Evolutionary conservation across 1,140 invertebrate species (phyloP), one percentile per base, ranked within the genome.

Genomic region (Atopsyche davidsoni): DNA sequence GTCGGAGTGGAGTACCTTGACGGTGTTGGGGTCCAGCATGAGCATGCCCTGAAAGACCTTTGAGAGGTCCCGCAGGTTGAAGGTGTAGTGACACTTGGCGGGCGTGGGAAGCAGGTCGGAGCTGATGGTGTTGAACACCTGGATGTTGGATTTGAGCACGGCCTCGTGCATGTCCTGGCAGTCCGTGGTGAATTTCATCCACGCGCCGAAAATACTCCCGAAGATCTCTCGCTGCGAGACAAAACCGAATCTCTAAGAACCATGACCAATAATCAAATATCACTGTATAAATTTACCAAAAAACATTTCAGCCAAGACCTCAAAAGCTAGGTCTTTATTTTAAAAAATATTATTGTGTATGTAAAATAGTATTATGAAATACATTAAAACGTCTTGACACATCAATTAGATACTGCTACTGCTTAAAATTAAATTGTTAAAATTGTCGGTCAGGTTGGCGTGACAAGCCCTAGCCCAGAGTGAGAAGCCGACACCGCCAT

Each of bases 31-130:
- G 11, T 77, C 70, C 51, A 76, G 66, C 80, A 83, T 82, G 4
- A 83, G 61, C 10, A 83, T 71, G 1, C 87, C 88, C 63, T 88
- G 85, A 60, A 91, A 85, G 10, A 90, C 83, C 60, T 87, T 80
- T 4, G 87, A 80, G 48, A 94, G 86, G 52, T 91, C 88, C 18
- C 91, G 71, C 40, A 95, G 62, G 69, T 94, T 94, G 62, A 95
- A 95, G 1, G 91, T 78, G 64, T 96, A 96, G 65, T 96, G 92
- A 0, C 87, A 89, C 63, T 94, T 95, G 0, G 83, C 69, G 0
- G 92, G 91, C 0, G 87, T 90, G 0, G 92, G 90, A 35, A 87
- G 70, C 1, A 95, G 71, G 59, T 85, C 79, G 1, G 70, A 64
- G 32, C 63, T 71, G 54, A 86, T 75, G 0, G 72, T 79, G 25